Evolutionary conservation across 2,113 vertebrate species (phyloP), one percentile per base, ranked within the genome.

Genomic region (Campylomormyrus tamandua): DNA sequence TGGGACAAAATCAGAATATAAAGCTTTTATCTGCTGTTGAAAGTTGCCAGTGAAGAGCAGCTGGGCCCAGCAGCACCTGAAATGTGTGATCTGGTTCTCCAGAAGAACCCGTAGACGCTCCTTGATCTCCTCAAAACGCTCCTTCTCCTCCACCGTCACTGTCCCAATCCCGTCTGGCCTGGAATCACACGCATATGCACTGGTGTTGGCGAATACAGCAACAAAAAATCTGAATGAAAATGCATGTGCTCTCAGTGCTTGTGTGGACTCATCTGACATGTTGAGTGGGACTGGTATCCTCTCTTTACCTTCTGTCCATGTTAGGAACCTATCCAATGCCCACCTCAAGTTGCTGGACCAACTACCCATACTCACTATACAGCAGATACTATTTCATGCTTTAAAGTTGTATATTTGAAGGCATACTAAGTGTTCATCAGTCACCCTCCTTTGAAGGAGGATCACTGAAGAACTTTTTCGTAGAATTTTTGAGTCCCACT

Each of bases 1-100:
- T 15, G 62, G 27, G 11, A 31, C 0, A 3, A 35, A 74, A 74
- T 13, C 24, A 74, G 13, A 74, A 35, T 74, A 74, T 74, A 35
- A 74, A 27, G 11, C 31, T 74, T 2, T 35, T 74, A 35, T 74
- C 66, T 1, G 9, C 66, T 42, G 31, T 42, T 80, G 17, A 80
- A 80, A 27, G 15, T 80, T 39, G 74, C 35, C 35, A 7, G 11
- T 7, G 74, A 42, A 80, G 74, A 35, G 5, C 74, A 42, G 35
- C 15, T 39, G 58, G 24, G 58, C 48, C 10, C 31, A 49, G 48
- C 86, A 85, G 39, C 95, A 99, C 98, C 98, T 98, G 95, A 99
- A 99, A 95, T 99, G 98, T 39, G 98, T 99, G 91, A 99, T 99
- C 95, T 99, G 98, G 94, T 99, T 99, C 94, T 99, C 98, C 92